Base-by-base conservation (phyloP, 2,888 invertebrate genomes). In the Lacanobia oleracea region DNA sequence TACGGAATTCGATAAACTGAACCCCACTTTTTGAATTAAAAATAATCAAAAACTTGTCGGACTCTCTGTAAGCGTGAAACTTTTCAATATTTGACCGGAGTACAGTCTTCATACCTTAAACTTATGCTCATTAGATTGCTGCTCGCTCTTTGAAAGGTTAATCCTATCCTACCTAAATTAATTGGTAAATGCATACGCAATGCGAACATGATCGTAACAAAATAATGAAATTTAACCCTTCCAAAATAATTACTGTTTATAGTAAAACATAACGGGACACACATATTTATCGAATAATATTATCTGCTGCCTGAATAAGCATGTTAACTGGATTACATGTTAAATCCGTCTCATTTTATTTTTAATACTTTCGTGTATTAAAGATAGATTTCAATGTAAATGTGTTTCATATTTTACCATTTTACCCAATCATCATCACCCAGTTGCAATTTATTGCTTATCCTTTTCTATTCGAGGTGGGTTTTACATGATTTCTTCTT, bases 291-390 rank as follows among this genome's bases (percentile, higher is more conserved):
- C 43, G 61, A 67, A 73, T 50, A 62, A 68, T 65, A 59, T 59
- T 74, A 65, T 73, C 51, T 48, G 57, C 53, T 18, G 79, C 51
- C 51, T 56, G 45, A 63, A 77, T 40, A 27, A 72, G 14, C 40
- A 45, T 64, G 12, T 51, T 56, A 77, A 67, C 66, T 21, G 60
- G 60, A 71, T 81, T 72, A 72, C 16, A 65, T 59, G 67, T 70
- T 60, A 67, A 70, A 70, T 48, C 54, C 40, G 14, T 10, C 67
- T 62, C 68, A 54, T 59, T 70, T 43, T n/a, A 48, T 65, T 56
- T 65, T 70, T 62, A 33, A 56, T 51, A 43, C 56, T 14, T 40
- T 53, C 61, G 48, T 50, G 7, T 61, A 62, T 57, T 60, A 62
- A 48, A 60, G 2, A 63, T 59, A 63, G n/a, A 45, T 70, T 80